Base-by-base conservation (phyloP, 2,113 vertebrate genomes). In the Nannospalax galili region DNA sequence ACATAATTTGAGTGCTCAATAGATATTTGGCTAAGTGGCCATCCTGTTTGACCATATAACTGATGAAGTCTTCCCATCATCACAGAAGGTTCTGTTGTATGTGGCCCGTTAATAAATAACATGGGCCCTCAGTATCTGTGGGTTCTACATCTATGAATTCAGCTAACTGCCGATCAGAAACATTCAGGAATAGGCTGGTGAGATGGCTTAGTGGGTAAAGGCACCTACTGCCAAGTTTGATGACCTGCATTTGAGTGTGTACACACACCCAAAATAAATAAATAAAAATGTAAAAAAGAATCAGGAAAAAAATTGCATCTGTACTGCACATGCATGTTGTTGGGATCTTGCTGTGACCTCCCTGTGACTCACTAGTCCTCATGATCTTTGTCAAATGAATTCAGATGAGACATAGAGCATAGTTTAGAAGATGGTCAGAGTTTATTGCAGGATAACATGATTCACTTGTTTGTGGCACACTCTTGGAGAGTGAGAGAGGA, bases 31-130 rank as follows among this genome's bases (percentile, higher is more conserved):
- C 56, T 4, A 28, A 90, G 42, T 45, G 15, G 24, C 64, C 72
- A 19, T 93, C 81, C 2, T 94, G 67, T 94, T 88, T 84, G 52
- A 95, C 62, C 32, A 80, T 9, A 85, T 1, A 84, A 58, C 48
- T 60, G 77, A 88, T 69, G 74, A 3, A 92, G 60, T 69, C 77
- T 90, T 87, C 90, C 28, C 26, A 20, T 86, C 69, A 86, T 89
- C 75, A 91, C 4, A 67, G 90, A 75, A 90, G 37, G 42, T 78
- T 78, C 65, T 90, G 1, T 72, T 78, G 82, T 81, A 91, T 11
- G 74, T 74, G 17, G 8, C 14, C 60, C 70, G 22, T 52, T 94
- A 88, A 24, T 90, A 84, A 87, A 69, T 40, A 58, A 15, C 30
- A 73, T 77, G 37, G 14, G n/a, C 7, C 17, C 35, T 70, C 52